Base-by-base conservation (phyloP, 2,113 vertebrate species). In the Hippocampus mohnikei region DNA sequence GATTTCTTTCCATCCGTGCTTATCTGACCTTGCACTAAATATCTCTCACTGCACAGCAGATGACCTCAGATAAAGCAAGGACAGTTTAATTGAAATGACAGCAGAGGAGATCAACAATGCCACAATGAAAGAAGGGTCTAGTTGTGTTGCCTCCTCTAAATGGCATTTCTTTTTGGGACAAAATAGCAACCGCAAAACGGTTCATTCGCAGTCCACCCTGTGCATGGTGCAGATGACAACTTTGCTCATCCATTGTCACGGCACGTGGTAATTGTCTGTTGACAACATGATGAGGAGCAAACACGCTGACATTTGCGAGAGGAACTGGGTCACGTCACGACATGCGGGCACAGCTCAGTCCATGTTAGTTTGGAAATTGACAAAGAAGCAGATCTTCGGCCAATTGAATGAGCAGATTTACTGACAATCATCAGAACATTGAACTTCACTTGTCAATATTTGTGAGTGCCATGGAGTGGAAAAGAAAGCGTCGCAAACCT, bases 21-120 rank as follows among this genome's bases (percentile, higher is more conserved):
- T 87, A 89, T 89, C 85, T 86, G 83, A 90, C 88, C 88, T 90
- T 90, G 78, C 76, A 81, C 77, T 80, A 85, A 81, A 74, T 81
- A 74, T 74, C 76, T 80, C 72, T 63, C 67, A 70, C 65, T 69
- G 76, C 61, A 75, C 77, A 73, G 52, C 74, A 72, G 89, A 91
- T 91, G 87, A 88, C 85, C 85, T 81, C 69, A 84, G 91, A 92
- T 84, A 88, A 88, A 81, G 72, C 76, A 85, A 90, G 84, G 85
- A 78, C 81, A 83, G 61, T 71, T 72, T 87, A 90, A 90, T 90
- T 86, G 85, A 80, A 91, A 74, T 83, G 83, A 88, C 89, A 89
- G 84, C 76, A 69, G 81, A 81, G 20, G 7, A n/a, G 50, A 52
- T 52, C 8, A 71, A 64, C 53, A 46, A 59, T 2, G 70, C 71